A percentile compares a stretch with the other conserved stretches of the same genome.
These are phyloP conservation scores for Sterrhoptilus dennistouni DNA, from an alignment of 2,113 vertebrate species.

Conservation along the genomic window DNA sequence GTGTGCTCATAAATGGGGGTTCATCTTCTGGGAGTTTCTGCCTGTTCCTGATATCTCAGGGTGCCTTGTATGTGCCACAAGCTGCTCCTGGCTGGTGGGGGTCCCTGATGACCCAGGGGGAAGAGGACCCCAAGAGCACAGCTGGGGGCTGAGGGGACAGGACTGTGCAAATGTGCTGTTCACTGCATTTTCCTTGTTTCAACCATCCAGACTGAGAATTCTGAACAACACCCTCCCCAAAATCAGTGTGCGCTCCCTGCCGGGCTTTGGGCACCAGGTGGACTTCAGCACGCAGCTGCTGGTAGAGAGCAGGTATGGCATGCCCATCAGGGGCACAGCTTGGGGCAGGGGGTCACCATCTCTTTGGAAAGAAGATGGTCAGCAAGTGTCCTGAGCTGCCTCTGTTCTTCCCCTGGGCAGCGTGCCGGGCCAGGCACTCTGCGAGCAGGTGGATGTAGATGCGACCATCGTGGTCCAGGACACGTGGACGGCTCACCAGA, in stretches of 20 bases:
- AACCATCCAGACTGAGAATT: conserved; percentile 49
- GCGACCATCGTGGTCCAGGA: background rate
- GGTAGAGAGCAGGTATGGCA: conserved; percentile 33
- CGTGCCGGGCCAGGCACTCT: background rate
- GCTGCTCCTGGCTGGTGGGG: background rate
- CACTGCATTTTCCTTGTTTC: background rate
- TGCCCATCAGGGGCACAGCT: accelerated
- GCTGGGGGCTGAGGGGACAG: background rate
- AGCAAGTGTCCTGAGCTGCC: background rate
- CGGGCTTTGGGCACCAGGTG: conserved; percentile 59
- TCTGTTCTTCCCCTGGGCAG: background rate
- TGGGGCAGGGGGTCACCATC: accelerated
- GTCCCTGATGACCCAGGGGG: background rate
- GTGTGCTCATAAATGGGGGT: background rate
- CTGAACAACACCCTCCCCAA: conserved; percentile 56
- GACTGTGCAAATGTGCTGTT: background rate
- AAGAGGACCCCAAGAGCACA: accelerated
- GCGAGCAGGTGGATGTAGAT: conserved; percentile 50
- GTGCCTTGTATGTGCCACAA: background rate
- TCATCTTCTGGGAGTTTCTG: background rate
- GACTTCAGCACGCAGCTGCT: conserved; percentile 61
- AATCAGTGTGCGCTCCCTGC: conserved; percentile 48
- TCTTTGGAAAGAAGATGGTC: background rate
- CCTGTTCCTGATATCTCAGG: no score
- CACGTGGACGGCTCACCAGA: background rate